A percentile compares a stretch with the other conserved stretches of the same genome.
These are phyloP conservation scores for Luehdorfia chinensis DNA, from an alignment of 1,140 invertebrate species.

Conservation along the genomic window DNA sequence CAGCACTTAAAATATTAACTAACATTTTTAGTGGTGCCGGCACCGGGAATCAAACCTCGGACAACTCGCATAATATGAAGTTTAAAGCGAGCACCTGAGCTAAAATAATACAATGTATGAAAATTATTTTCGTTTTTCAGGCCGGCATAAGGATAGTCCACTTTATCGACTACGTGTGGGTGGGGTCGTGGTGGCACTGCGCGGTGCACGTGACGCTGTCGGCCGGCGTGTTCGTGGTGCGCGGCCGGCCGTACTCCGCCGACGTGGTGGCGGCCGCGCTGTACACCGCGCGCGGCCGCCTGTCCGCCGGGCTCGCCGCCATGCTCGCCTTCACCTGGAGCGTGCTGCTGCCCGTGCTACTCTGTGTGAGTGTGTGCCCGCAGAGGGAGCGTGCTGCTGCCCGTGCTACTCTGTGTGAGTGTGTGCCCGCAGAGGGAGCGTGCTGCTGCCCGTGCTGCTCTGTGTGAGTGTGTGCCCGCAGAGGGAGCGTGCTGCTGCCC, in stretches of 20 bases:
- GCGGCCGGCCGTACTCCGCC: slow-evolving; percentile 89
- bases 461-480: too few species aligned
- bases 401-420: neutral
- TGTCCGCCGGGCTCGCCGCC: slow-evolving; percentile 81
- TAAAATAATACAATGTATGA: too few species aligned
- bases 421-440: too few species aligned
- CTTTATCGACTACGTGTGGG: slow-evolving; percentile 89
- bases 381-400: neutral
- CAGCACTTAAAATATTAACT: too few species aligned
- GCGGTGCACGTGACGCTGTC: slow-evolving; percentile 87
- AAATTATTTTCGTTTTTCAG: too few species aligned
- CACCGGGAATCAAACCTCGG: too few species aligned
- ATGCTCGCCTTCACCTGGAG: slow-evolving; percentile 93
- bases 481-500: too few species aligned
- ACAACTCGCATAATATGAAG: too few species aligned
- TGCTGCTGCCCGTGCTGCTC: too few species aligned
- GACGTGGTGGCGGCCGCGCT: slow-evolving; percentile 88
- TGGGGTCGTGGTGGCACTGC: slow-evolving; percentile 92
- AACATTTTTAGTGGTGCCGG: too few species aligned
- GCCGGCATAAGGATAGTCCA: slow-evolving; percentile 90
- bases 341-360: slow-evolving; percentile 86
- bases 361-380: slow-evolving; percentile 80
- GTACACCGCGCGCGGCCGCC: slow-evolving; percentile 49
- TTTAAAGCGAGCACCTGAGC: too few species aligned
- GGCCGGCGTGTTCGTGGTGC: slow-evolving; percentile 87